A percentile compares a stretch with the other conserved stretches of the same genome.
Evolutionary conservation across 1,140 invertebrate genomes (phyloP).

Genomic region (Metopolophium dirhodum): DNA sequence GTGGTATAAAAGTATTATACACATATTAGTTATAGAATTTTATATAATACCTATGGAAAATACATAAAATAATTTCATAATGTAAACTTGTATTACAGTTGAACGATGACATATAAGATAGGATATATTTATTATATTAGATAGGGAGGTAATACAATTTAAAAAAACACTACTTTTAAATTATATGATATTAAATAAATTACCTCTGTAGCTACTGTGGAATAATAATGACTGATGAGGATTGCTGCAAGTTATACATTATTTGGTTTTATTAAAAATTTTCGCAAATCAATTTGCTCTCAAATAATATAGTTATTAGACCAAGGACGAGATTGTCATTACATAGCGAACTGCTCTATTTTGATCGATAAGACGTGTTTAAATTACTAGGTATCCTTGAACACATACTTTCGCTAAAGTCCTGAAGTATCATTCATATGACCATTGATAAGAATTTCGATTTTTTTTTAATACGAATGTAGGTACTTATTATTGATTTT

Average conservation of each 20-base stretch:
- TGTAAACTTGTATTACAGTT: neutral
- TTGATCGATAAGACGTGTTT: neutral
- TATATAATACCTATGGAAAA: neutral
- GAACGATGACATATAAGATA: neutral
- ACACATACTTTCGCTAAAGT: neutral
- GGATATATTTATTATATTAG: neutral
- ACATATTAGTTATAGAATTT: neutral
- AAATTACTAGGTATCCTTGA: neutral
- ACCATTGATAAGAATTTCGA: neutral
- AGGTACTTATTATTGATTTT: too few species aligned
- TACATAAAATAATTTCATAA: neutral
- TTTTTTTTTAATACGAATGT: too few species aligned
- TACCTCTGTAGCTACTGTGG: neutral
- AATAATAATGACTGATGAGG: neutral
- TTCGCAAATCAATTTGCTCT: neutral
- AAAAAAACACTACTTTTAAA: neutral
- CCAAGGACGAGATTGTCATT: neutral
- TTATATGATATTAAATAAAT: neutral
- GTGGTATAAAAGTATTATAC: too few species aligned
- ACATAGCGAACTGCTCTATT: neutral
- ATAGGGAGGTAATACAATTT: neutral
- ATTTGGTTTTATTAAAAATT: neutral
- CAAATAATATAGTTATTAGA: neutral
- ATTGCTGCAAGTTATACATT: neutral
- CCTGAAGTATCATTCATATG: neutral